These are phyloP conservation scores for Eretmochelys imbricata DNA, from an alignment of 2,113 vertebrate species.

Conservation along the genomic window DNA sequence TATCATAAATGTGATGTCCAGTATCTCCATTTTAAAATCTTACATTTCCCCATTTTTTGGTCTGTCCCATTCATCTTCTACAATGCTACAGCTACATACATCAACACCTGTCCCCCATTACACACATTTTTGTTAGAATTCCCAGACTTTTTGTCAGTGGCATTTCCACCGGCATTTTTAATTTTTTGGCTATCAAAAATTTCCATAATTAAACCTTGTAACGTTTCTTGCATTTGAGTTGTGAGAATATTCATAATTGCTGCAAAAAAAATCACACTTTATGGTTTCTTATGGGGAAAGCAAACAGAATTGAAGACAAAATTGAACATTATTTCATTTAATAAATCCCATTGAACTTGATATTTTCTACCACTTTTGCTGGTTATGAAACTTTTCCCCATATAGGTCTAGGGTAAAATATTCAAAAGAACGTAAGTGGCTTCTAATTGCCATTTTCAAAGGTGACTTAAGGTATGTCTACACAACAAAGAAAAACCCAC, in stretches of 20 bases:
- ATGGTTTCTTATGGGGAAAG: not conserved
- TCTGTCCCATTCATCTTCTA: not conserved
- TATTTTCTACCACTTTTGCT: not conserved
- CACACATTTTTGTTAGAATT: not conserved
- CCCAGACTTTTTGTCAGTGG: not conserved
- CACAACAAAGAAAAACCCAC: not conserved
- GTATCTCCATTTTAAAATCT: not conserved
- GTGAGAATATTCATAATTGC: not conserved
- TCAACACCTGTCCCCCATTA: not conserved
- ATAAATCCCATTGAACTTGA: not conserved
- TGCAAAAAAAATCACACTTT: not conserved
- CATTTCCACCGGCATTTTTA: not conserved
- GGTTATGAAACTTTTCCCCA: not conserved
- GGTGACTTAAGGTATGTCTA: not conserved
- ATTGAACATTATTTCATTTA: not conserved
- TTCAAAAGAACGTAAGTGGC: not conserved
- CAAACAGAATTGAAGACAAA: not conserved
- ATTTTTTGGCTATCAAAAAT: not conserved
- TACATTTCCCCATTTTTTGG: not conserved
- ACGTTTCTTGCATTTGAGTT: not conserved
- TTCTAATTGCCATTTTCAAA: not conserved
- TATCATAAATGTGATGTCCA: not conserved
- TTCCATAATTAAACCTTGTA: not conserved
- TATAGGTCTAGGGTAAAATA: not conserved
- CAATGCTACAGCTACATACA: not conserved